Conservation (phyloP, 2,888 invertebrate genomes). For the Fragum fragum region DNA sequence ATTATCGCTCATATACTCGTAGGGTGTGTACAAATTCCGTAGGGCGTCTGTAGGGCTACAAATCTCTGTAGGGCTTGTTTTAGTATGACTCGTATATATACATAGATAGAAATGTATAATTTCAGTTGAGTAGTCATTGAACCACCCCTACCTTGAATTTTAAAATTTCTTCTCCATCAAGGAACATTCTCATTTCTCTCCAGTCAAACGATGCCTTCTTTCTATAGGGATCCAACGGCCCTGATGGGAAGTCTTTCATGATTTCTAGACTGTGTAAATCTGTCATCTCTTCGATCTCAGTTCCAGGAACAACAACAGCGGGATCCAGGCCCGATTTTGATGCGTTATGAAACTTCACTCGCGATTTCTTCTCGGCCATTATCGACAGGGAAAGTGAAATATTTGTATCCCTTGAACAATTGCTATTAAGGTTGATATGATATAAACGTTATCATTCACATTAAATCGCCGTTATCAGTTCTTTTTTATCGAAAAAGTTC, state of each 20-base stretch:
- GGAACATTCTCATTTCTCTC: conserved; percentile 93
- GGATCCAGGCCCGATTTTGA: conserved; percentile 56
- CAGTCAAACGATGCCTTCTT: conserved; percentile 94
- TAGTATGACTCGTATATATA: no score
- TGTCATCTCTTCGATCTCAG: conserved; percentile 49
- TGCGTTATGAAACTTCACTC: conserved; percentile 27
- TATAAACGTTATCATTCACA: neutral
- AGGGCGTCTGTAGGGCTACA: no score
- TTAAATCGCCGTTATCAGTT: conserved; percentile 1
- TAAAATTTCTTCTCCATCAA: conserved; percentile 93
- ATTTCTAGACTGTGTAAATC: conserved; percentile 62
- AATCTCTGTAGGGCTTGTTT: no score
- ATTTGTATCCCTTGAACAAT: neutral
- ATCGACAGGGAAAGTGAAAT: neutral
- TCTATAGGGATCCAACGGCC: conserved; percentile 93
- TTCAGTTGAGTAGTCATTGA: no score
- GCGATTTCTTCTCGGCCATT: conserved; percentile 7
- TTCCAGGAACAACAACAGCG: conserved; percentile 62
- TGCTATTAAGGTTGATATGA: neutral
- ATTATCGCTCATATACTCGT: no score
- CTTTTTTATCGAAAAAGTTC: conserved; percentile 25
- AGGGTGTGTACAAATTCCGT: no score
- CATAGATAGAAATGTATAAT: no score
- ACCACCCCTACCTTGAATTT: conserved; percentile 91
- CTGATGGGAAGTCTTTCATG: conserved; percentile 86